Percentiles rank a stretch among this genome's conserved stretches.
These are phyloP conservation scores for Lithobius niger DNA, from an alignment of 1,140 invertebrate species.

Conservation along the genomic window DNA sequence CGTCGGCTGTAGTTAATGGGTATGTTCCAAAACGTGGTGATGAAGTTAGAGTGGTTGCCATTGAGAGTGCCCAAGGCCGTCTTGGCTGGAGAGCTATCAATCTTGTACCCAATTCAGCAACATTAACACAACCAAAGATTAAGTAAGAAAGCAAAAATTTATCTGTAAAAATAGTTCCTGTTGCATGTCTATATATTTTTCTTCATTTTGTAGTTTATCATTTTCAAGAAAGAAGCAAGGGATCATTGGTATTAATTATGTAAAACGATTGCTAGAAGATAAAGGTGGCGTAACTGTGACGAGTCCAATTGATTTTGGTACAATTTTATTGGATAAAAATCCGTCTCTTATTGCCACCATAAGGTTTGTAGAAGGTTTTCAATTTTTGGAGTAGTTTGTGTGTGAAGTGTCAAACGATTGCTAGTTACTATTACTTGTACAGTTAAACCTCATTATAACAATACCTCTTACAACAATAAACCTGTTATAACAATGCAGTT, in stretches of 20 bases:
- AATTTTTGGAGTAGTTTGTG: no score
- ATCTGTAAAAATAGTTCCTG: background rate
- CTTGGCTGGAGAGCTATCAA: background rate
- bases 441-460: no score
- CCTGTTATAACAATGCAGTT: no score
- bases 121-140: background rate
- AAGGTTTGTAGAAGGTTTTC: no score
- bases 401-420: no score
- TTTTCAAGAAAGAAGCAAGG: background rate
- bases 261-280: background rate
- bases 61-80: background rate
- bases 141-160: background rate
- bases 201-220: background rate
- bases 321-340: background rate
- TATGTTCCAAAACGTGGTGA: background rate
- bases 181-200: background rate
- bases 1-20: background rate
- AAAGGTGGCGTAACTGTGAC: background rate
- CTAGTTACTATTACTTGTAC: no score
- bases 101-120: background rate
- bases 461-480: no score
- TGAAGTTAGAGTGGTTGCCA: background rate
- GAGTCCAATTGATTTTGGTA: background rate
- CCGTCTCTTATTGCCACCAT: no score
- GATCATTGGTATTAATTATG: background rate